phyloP scores from a whole-genome alignment of 2,797 vertebrate species.

The Acrossocheilus wenchowensis region DNA sequence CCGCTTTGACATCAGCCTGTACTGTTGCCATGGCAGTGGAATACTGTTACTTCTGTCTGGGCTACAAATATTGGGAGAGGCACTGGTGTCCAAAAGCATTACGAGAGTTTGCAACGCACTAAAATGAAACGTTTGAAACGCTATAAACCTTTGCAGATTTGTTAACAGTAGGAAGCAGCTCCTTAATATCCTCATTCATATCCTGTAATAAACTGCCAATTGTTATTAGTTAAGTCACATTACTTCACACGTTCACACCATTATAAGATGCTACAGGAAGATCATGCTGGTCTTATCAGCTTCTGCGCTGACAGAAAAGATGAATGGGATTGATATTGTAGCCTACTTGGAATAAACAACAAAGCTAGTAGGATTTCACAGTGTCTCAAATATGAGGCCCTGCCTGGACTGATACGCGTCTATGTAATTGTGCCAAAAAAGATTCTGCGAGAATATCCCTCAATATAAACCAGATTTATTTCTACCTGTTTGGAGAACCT shows the following conservation, averaged over 20 bases:
- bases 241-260: constrained; percentile 2
- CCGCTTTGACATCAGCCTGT: constrained; percentile 53
- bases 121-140: background rate
- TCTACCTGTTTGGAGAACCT: constrained; percentile 12
- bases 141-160: constrained; percentile 8
- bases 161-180: constrained; percentile 18
- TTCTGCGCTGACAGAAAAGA: background rate
- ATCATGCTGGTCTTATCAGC: constrained; percentile 29
- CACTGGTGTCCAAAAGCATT: constrained; percentile 53
- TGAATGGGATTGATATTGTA: constrained; percentile 17
- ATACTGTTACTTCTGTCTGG: constrained; percentile 51
- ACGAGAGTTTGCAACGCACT: constrained; percentile 28
- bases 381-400: background rate
- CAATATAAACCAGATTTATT: constrained; percentile 3
- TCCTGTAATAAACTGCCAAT: constrained; percentile 24
- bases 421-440: constrained; percentile 19
- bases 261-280: constrained; percentile 11
- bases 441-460: constrained; percentile 18
- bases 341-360: constrained; percentile 34
- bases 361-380: constrained; percentile 15
- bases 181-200: constrained; percentile 21
- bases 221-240: constrained; percentile 36
- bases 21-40: constrained; percentile 60
- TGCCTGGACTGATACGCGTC: background rate
- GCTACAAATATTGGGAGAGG: constrained; percentile 40